phyloP scores from a whole-genome alignment of 2,888 invertebrate genomes.

The Agrochola lota region DNA sequence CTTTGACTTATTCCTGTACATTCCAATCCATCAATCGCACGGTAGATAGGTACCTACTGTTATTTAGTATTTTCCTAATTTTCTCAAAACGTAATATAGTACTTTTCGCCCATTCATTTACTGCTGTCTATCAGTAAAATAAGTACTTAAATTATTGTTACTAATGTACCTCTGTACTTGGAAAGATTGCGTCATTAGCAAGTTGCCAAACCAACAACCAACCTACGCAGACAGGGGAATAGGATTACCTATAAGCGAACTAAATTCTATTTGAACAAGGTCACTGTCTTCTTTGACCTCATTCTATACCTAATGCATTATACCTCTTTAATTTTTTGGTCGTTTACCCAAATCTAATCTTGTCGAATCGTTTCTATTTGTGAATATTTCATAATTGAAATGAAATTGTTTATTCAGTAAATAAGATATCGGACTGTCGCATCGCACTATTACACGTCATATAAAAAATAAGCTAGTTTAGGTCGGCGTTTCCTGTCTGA shows the following conservation, averaged over 20 bases:
- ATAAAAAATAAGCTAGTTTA: too few species aligned
- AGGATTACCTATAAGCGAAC: conserved; percentile 35
- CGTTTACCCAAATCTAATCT: conserved; percentile 9
- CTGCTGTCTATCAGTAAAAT: background rate
- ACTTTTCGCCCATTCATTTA: background rate
- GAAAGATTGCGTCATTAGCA: conserved; percentile 31
- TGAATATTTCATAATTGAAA: too few species aligned
- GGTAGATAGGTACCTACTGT: background rate
- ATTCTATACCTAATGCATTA: conserved; percentile 6
- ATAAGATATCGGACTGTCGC: too few species aligned
- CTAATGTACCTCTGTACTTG: conserved; percentile 9
- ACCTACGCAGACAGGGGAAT: conserved; percentile 32
- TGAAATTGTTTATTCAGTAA: too few species aligned
- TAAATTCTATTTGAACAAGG: conserved; percentile 50
- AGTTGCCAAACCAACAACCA: conserved; percentile 20
- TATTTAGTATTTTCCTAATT: too few species aligned
- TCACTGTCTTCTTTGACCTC: conserved; percentile 25
- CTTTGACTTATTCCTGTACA: background rate
- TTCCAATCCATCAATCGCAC: background rate
- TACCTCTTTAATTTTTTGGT: background rate
- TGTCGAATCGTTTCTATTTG: background rate
- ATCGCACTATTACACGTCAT: too few species aligned
- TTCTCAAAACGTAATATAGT: too few species aligned
- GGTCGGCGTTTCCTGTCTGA: too few species aligned
- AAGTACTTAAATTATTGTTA: background rate